A percentile compares a stretch with the other conserved stretches of the same genome.
These are phyloP conservation scores for Asarcornis scutulata DNA, from an alignment of 2,113 vertebrate species.

Conservation along the genomic window DNA sequence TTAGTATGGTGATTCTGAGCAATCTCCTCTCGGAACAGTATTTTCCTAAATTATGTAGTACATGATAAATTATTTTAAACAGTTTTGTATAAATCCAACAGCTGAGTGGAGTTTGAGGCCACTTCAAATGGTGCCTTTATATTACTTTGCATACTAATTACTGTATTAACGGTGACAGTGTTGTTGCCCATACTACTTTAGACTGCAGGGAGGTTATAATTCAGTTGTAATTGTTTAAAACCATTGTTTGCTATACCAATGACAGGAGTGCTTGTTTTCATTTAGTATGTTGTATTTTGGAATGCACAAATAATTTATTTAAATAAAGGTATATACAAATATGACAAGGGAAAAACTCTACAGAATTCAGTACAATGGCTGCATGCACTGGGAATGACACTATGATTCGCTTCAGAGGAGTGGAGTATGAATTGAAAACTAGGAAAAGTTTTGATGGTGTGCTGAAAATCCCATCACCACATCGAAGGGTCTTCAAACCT, in stretches of 20 bases:
- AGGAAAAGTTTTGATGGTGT: conserved; percentile 59
- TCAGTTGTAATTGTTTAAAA: conserved; percentile 62
- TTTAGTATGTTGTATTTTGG: conserved; percentile 64
- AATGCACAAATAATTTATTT: conserved; percentile 84
- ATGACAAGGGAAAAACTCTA: conserved; percentile 62
- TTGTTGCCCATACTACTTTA: conserved; percentile 14
- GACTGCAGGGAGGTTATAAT: conserved; percentile 14
- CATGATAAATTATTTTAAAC: conserved; percentile 2
- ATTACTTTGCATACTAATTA: background rate
- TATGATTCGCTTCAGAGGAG: conserved; percentile 57
- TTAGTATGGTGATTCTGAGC: conserved; percentile 15
- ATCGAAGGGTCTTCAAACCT: conserved; percentile 84
- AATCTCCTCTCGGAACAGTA: background rate
- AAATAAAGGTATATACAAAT: conserved; percentile 77
- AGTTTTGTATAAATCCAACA: conserved; percentile 32
- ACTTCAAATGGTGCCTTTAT: background rate
- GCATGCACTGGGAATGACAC: conserved; percentile 74
- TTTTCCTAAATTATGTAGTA: conserved; percentile 16
- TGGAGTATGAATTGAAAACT: conserved; percentile 65
- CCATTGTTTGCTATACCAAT: conserved; percentile 22
- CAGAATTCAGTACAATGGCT: conserved; percentile 61
- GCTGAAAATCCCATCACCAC: conserved; percentile 80
- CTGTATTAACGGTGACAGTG: conserved; percentile 6
- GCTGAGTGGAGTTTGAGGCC: background rate
- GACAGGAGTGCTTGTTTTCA: conserved; percentile 19